A percentile compares a stretch with the other conserved stretches of the same genome.
These are phyloP conservation scores for Cottus gobio DNA, from an alignment of 2,113 vertebrate genomes.

Conservation along the genomic window DNA sequence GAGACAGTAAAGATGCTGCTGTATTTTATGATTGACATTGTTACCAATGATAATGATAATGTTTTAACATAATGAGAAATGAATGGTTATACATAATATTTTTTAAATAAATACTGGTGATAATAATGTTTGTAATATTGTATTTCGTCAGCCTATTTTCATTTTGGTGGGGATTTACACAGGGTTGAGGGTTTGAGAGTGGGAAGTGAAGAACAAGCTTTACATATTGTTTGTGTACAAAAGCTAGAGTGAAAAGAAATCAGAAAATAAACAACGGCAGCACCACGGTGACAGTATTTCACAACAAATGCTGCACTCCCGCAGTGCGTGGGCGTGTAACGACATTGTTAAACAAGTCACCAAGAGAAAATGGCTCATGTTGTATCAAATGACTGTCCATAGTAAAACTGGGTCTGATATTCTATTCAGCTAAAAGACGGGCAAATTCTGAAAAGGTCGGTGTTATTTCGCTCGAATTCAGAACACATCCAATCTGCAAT, in stretches of 20 bases:
- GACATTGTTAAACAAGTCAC: slow-evolving; percentile 38
- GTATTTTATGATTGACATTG: not conserved
- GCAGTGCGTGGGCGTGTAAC: slow-evolving; percentile 13
- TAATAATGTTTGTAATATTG: not conserved
- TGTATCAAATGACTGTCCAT: slow-evolving; percentile 22
- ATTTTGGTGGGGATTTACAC: not conserved
- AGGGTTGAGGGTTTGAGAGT: not conserved
- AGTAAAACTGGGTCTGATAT: not conserved
- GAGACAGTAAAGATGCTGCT: not conserved
- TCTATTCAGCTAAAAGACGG: slow-evolving; percentile 28
- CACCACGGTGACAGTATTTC: not conserved
- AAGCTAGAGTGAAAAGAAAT: slow-evolving; percentile 6
- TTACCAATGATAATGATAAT: not conserved
- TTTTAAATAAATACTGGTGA: not conserved
- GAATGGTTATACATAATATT: not conserved
- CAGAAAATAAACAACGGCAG: slow-evolving; percentile 11
- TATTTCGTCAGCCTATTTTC: not conserved
- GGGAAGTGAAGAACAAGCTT: not conserved
- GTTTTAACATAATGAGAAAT: not conserved
- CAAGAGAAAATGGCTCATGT: slow-evolving; percentile 41
- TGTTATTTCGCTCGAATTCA: slow-evolving; percentile 31
- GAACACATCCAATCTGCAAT: slow-evolving; percentile 41
- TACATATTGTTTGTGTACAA: not conserved
- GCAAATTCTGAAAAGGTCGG: slow-evolving; percentile 7
- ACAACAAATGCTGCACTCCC: not conserved